Conservation (phyloP, 2,888 invertebrate species). For the Tuberolachnus salignus region DNA sequence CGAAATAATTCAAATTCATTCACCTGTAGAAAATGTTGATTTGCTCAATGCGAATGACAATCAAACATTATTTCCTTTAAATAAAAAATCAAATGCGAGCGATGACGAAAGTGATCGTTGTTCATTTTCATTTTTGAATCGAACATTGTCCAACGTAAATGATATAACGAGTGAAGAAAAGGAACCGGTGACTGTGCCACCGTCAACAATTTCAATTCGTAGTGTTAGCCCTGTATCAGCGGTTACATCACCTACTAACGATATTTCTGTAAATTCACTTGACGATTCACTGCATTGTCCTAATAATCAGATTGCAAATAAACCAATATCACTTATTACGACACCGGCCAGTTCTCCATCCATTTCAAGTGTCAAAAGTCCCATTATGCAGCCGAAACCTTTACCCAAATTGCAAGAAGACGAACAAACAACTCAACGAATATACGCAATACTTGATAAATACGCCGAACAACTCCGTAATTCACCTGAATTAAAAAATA, state of each 20-base stretch:
- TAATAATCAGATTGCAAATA: conserved; percentile 61
- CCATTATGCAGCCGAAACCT: conserved; percentile 71
- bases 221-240: conserved; percentile 65
- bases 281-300: conserved; percentile 68
- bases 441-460: conserved; percentile 78
- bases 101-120: conserved; percentile 24
- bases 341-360: conserved; percentile 65
- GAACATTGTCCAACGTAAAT: conserved; percentile 36
- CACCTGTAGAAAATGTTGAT: conserved; percentile 57
- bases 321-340: conserved; percentile 59
- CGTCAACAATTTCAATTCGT: conserved; percentile 64
- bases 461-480: conserved; percentile 81
- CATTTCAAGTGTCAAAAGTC: conserved; percentile 67
- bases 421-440: conserved; percentile 79
- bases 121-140: conserved; percentile 53
- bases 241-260: conserved; percentile 67
- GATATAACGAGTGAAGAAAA: conserved; percentile 22
- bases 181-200: conserved; percentile 61
- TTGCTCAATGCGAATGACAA: conserved; percentile 57
- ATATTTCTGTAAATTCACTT: conserved; percentile 68
- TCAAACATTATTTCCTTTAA: conserved; percentile 51
- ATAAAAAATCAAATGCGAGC: conserved; percentile 27
- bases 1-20: conserved; percentile 48
- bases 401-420: conserved; percentile 80
- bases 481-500: conserved; percentile 79